A percentile compares a stretch with the other conserved stretches of the same genome.
phyloP scores from a whole-genome alignment of 2,888 invertebrate species.

The Aromia moschata region DNA sequence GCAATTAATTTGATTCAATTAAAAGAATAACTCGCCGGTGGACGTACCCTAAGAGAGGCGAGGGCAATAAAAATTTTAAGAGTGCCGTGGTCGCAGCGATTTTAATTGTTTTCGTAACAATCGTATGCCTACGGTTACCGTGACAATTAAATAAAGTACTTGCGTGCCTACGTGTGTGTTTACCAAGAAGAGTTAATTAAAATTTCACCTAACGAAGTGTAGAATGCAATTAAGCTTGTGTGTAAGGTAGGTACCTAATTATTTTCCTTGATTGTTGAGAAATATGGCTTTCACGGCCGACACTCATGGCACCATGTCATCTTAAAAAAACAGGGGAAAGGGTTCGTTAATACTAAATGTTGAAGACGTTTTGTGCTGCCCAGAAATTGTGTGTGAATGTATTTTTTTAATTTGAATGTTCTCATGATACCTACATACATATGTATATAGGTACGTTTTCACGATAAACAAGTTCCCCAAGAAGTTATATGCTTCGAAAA shows the following conservation, averaged over 20 bases:
- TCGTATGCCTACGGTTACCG: too few relatives aligned
- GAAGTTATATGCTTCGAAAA: too few relatives aligned
- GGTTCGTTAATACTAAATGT: background rate
- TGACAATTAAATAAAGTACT: background rate
- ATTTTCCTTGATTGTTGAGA: background rate
- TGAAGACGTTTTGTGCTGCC: background rate
- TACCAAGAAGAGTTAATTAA: background rate
- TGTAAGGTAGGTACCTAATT: background rate
- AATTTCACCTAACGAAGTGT: background rate
- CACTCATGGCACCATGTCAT: too few relatives aligned
- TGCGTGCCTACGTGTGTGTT: background rate
- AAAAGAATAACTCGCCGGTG: too few relatives aligned
- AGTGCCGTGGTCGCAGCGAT: too few relatives aligned
- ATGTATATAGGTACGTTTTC: too few relatives aligned
- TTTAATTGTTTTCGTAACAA: too few relatives aligned
- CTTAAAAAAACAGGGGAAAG: background rate
- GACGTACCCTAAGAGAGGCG: too few relatives aligned
- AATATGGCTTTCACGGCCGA: background rate
- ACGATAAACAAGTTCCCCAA: too few relatives aligned
- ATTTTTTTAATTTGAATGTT: background rate
- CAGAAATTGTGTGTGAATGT: background rate
- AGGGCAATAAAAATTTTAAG: too few relatives aligned
- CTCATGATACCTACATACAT: background rate
- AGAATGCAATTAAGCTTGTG: background rate
- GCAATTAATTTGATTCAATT: too few relatives aligned